phyloP scores from a whole-genome alignment of 64 coral and sea anemone genomes.

The Montipora sp. region DNA sequence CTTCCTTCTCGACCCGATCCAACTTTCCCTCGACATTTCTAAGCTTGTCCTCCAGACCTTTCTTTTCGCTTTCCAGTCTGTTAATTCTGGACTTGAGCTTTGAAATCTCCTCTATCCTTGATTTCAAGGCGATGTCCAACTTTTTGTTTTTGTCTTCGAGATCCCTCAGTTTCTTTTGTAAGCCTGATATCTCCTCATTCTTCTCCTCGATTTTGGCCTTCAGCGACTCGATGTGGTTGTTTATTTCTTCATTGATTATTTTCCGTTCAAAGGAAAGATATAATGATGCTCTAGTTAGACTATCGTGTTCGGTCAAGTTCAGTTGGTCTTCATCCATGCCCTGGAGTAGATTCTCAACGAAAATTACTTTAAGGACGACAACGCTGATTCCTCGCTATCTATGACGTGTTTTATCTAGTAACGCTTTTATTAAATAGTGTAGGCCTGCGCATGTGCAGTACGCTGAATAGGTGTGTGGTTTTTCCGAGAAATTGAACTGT shows the following conservation, averaged over 20 bases:
- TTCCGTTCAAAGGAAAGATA: background rate
- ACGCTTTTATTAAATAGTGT: background rate
- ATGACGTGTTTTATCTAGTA: background rate
- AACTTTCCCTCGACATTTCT: slow-evolving; percentile 43
- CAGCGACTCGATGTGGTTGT: background rate
- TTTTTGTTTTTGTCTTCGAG: slow-evolving; percentile 50
- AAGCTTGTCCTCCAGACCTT: slow-evolving; percentile 36
- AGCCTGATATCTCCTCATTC: slow-evolving; percentile 23
- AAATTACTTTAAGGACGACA: background rate
- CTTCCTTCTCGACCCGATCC: slow-evolving; percentile 31
- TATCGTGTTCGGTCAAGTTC: background rate
- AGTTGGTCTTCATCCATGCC: slow-evolving; percentile 19
- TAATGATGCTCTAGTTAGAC: too few species aligned
- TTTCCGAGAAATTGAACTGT: slow-evolving; percentile 5
- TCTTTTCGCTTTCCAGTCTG: slow-evolving; percentile 54
- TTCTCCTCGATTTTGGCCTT: slow-evolving; percentile 40
- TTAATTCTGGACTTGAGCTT: slow-evolving; percentile 33
- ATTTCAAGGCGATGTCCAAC: slow-evolving; percentile 28
- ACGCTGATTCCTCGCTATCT: background rate
- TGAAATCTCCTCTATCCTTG: slow-evolving; percentile 21
- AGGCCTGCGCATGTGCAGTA: background rate
- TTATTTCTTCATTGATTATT: background rate
- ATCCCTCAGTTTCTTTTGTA: slow-evolving; percentile 33
- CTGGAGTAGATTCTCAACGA: background rate
- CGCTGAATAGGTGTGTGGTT: background rate